phyloP scores from a whole-genome alignment of 2,113 vertebrate genomes.

The Ammodytes marinus region DNA sequence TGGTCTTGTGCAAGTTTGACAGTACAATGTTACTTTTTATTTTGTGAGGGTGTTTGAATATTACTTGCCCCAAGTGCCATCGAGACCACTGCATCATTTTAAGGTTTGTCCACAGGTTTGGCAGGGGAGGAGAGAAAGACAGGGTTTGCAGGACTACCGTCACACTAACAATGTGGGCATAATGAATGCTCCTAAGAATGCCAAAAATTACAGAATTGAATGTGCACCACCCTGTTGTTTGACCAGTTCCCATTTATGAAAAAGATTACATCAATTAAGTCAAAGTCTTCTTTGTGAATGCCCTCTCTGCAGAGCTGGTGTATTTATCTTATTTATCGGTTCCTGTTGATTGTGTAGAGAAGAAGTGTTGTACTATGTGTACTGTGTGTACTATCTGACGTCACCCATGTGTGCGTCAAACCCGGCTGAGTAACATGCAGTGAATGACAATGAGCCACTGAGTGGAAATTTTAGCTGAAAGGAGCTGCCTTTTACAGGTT shows the following conservation, averaged over 20 bases:
- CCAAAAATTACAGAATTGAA: slow-evolving; percentile 7
- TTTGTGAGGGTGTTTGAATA: background rate
- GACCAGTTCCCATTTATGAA: slow-evolving; percentile 12
- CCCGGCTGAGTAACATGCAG: slow-evolving; percentile 56
- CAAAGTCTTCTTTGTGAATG: slow-evolving; percentile 32
- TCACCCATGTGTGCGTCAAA: slow-evolving; percentile 72
- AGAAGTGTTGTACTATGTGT: slow-evolving; percentile 37
- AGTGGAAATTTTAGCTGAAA: slow-evolving; percentile 45
- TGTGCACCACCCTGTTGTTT: background rate
- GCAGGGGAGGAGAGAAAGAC: slow-evolving; percentile 4
- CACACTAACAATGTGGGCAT: background rate
- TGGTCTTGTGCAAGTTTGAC: background rate
- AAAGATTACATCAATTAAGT: slow-evolving; percentile 12
- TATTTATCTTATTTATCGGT: slow-evolving; percentile 38
- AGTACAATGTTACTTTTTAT: background rate
- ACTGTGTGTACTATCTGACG: slow-evolving; percentile 64
- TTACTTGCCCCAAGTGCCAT: background rate
- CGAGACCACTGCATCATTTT: background rate
- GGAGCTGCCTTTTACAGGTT: slow-evolving; percentile 24
- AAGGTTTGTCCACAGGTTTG: slow-evolving; percentile 1
- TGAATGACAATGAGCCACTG: slow-evolving; percentile 68
- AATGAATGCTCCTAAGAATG: background rate
- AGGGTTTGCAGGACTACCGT: background rate
- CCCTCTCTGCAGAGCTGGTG: slow-evolving; percentile 31
- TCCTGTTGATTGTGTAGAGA: slow-evolving; percentile 57